phyloP scores from a whole-genome alignment of 2,888 invertebrate genomes.

The Gastracanthus pulcherrimus region DNA sequence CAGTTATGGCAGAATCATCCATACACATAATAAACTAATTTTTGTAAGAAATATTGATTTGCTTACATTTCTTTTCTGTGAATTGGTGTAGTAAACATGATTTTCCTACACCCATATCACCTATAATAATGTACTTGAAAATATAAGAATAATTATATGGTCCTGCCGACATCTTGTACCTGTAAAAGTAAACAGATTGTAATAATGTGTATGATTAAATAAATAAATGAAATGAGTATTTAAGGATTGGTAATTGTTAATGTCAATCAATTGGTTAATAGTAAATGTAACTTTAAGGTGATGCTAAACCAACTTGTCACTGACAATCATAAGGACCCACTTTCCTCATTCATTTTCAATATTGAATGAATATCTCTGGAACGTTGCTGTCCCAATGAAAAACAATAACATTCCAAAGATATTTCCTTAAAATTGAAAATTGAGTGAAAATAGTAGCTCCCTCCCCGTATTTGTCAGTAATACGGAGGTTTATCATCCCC shows the following conservation, averaged over 20 bases:
- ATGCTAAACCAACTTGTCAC: no score
- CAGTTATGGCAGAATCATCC: no score
- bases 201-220: not conserved
- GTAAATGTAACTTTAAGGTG: not conserved
- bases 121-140: slow-evolving; percentile 99
- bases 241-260: not conserved
- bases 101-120: slow-evolving; percentile 99
- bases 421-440: no score
- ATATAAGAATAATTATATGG: slow-evolving; percentile 99
- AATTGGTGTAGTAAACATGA: slow-evolving; percentile 99
- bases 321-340: no score
- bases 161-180: slow-evolving; percentile 90
- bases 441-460: no score
- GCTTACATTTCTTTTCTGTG: slow-evolving; percentile 99
- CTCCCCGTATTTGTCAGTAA: no score
- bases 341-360: no score
- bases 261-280: not conserved
- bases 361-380: no score
- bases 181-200: slow-evolving; percentile 53
- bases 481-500: no score
- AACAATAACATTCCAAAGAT: no score
- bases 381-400: no score
- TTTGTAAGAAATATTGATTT: slow-evolving; percentile 14
- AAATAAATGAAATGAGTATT: not conserved
- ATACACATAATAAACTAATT: slow-evolving; percentile 4